These are phyloP conservation scores for Malurus cyaneus DNA, from an alignment of 2,113 vertebrate species.

Conservation along the genomic window DNA sequence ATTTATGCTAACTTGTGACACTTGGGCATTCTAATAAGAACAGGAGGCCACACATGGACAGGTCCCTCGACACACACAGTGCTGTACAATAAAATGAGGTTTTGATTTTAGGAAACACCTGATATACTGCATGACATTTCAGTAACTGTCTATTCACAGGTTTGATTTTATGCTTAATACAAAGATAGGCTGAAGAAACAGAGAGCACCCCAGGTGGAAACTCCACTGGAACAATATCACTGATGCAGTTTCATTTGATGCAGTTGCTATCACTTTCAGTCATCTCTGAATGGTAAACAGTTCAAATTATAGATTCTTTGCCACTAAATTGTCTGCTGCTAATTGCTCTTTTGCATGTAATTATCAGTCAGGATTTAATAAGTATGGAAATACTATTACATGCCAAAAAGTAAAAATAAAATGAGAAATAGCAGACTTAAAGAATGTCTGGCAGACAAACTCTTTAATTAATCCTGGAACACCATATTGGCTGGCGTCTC, in stretches of 20 bases:
- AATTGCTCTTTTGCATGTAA: slow-evolving; percentile 67
- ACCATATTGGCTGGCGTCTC: neutral
- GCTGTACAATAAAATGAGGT: neutral
- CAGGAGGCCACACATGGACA: neutral
- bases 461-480: slow-evolving; percentile 59
- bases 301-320: slow-evolving; percentile 70
- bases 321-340: slow-evolving; percentile 64
- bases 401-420: slow-evolving; percentile 67
- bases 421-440: slow-evolving; percentile 41
- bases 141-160: neutral
- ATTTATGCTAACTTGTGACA: neutral
- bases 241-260: slow-evolving; percentile 61
- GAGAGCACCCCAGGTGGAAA: slow-evolving; percentile 62
- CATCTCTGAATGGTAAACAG: slow-evolving; percentile 68
- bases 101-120: slow-evolving; percentile 31
- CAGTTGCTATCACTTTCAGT: slow-evolving; percentile 63
- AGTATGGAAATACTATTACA: slow-evolving; percentile 56
- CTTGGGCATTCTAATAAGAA: neutral
- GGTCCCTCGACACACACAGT: neutral
- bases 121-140: slow-evolving; percentile 21
- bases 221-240: slow-evolving; percentile 43
- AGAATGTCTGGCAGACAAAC: slow-evolving; percentile 56
- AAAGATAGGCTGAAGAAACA: slow-evolving; percentile 46
- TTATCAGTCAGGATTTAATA: slow-evolving; percentile 57
- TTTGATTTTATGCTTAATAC: slow-evolving; percentile 51